A percentile compares a stretch with the other conserved stretches of the same genome.
phyloP scores from a whole-genome alignment of 2,797 vertebrate species.

The Hyperoplus lanceolatus region DNA sequence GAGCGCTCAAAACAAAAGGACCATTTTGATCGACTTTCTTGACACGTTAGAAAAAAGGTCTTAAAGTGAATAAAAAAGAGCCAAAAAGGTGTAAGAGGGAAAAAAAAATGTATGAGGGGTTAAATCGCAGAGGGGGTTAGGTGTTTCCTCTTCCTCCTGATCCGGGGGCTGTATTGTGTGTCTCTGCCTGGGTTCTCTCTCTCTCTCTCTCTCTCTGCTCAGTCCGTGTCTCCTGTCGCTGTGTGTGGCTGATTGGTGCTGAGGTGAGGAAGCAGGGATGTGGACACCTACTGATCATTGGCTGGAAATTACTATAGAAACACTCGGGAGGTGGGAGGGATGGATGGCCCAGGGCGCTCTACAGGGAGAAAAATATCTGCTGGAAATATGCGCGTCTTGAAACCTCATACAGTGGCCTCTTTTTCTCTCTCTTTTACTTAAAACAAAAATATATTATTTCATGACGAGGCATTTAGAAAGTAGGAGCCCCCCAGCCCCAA shows the following conservation, averaged over 20 bases:
- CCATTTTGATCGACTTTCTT: conserved; percentile 81
- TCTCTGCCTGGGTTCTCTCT: conserved; percentile 75
- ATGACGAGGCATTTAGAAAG: conserved; percentile 69
- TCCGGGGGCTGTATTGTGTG: conserved; percentile 77
- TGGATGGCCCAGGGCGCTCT: conserved; percentile 79
- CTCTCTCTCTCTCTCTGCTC: conserved; percentile 74
- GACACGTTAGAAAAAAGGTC: conserved; percentile 56
- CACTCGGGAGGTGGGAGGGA: conserved; percentile 86
- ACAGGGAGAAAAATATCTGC: conserved; percentile 71
- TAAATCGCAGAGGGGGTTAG: conserved; percentile 60
- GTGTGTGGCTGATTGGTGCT: conserved; percentile 93
- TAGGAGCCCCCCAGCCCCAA: not conserved
- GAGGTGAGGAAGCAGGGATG: conserved; percentile 94
- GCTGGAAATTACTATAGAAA: conserved; percentile 94
- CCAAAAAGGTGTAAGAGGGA: conserved; percentile 44
- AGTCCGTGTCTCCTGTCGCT: conserved; percentile 91
- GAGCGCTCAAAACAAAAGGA: conserved; percentile 85
- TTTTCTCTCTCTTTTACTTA: not conserved
- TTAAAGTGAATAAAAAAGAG: conserved; percentile 82
- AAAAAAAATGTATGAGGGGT: conserved; percentile 5
- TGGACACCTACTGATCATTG: conserved; percentile 94
- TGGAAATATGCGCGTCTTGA: conserved; percentile 71
- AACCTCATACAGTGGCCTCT: conserved; percentile 48
- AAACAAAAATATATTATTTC: conserved; percentile 51
- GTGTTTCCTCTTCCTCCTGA: conserved; percentile 77